A percentile compares a stretch with the other conserved stretches of the same genome.
Conservation (phyloP, 2,113 vertebrate species). For the Misgurnus anguillicaudatus region DNA sequence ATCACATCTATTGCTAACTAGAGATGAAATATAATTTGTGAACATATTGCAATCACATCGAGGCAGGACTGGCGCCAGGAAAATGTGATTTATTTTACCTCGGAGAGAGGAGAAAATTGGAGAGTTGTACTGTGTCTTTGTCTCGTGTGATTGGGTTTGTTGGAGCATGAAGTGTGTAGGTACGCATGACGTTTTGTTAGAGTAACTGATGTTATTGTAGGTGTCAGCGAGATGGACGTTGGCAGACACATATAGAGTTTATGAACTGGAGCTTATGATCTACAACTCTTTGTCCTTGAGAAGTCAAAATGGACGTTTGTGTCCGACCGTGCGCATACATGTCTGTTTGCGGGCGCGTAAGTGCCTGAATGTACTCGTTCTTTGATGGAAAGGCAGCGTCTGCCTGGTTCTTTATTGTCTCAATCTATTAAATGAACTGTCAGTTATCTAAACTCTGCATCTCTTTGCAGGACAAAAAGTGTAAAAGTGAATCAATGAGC, state of each 20-base stretch:
- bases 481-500: conserved; percentile 19
- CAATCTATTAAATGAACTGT: conserved; percentile 63
- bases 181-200: conserved; percentile 41
- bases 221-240: conserved; percentile 50
- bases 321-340: not conserved
- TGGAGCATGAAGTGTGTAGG: conserved; percentile 52
- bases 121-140: conserved; percentile 15
- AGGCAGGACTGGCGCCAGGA: conserved; percentile 17
- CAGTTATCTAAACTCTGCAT: conserved; percentile 46
- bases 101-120: not conserved
- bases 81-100: conserved; percentile 37
- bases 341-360: conserved; percentile 17
- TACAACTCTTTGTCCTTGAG: conserved; percentile 53
- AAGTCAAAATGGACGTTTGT: conserved; percentile 32
- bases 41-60: not conserved
- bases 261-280: conserved; percentile 25
- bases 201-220: conserved; percentile 37
- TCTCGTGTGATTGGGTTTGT: conserved; percentile 41
- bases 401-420: conserved; percentile 53
- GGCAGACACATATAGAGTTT: conserved; percentile 46
- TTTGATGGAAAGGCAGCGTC: conserved; percentile 43
- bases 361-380: conserved; percentile 17
- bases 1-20: not conserved
- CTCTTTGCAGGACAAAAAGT: conserved; percentile 21
- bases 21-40: conserved; percentile 31